Evolutionary conservation across 2,113 vertebrate species (phyloP).

Genomic region (Perca fluviatilis): DNA sequence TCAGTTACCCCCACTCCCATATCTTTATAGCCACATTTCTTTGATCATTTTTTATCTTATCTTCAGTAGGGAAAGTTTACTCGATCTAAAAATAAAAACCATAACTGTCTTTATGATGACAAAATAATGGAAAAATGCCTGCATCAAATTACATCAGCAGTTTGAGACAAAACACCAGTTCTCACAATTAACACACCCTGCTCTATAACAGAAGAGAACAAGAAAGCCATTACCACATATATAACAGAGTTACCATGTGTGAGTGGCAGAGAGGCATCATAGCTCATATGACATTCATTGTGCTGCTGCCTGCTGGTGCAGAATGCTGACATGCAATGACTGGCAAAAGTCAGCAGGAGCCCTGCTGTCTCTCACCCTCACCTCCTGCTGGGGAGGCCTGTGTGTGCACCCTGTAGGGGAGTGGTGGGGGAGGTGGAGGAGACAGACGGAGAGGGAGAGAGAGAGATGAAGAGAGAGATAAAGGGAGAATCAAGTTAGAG

Average conservation of each 20-base stretch:
- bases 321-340: conserved; percentile 68
- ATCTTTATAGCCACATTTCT: neutral
- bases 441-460: conserved; percentile 37
- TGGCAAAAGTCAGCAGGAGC: conserved; percentile 63
- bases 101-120: conserved; percentile 1
- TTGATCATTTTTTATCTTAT: neutral
- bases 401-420: conserved; percentile 39
- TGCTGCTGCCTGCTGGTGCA: conserved; percentile 63
- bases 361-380: conserved; percentile 71
- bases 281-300: conserved; percentile 65
- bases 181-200: conserved; percentile 10
- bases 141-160: conserved; percentile 32
- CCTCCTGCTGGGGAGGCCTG: conserved; percentile 73
- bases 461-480: conserved; percentile 11
- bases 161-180: conserved; percentile 10
- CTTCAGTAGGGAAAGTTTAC: neutral
- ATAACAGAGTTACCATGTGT: conserved; percentile 41
- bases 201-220: conserved; percentile 6
- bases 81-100: neutral
- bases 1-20: neutral
- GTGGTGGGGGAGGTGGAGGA: neutral
- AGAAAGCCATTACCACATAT: conserved; percentile 47
- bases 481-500: conserved; percentile 59
- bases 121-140: conserved; percentile 3
- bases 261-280: conserved; percentile 48